Evolutionary conservation across 2,888 invertebrate species (phyloP), one percentile per base, ranked within the genome.

Genomic region (Aelia acuminata): DNA sequence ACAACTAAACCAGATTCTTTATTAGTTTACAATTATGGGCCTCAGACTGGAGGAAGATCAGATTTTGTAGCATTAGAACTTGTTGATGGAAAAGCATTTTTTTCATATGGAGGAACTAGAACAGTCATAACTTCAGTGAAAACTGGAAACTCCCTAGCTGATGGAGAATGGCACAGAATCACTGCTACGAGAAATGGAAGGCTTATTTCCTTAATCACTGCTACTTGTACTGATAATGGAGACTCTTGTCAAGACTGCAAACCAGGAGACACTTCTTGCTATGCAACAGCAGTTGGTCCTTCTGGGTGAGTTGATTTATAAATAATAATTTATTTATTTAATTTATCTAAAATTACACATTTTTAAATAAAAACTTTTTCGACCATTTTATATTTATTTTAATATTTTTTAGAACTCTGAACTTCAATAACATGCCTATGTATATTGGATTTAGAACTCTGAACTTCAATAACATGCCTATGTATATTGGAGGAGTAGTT

Each of bases 61-160:
- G 98, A 98, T 92, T 99, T 98, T 92, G 95, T 99, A 57, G 97
- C 98, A 0, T 94, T 99, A 90, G 98, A 99, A 93, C 92, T 99
- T 87, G 94, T 98, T 0, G 94, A 95, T 88, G 98, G 98, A 1
- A 95, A 95, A 91, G 96, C 97, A 0, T 94, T 96, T 31, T 98
- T 99, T 92, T 97, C 98, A 0, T 98, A 97, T 92, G 97, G 98
- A 22, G 97, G 97, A 4, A 95, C 97, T 0, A 94, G 98, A 91
- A 97, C 97, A 47, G 97, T 97, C 3, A 97, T 98, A 57, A 96
- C 97, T 0, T 95, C 96, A 0, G 95, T 98, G 4, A 94, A 95
- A 8, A 95, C 97, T 26, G 94, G 93, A 26, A 94, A 94, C 91
- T 95, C 94, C 90, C 93, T 98, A 26, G 95, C 97, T 1, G 96